A percentile compares a stretch with the other conserved stretches of the same genome.
Evolutionary conservation across 2,888 invertebrate species (phyloP).

Genomic region (Perdita meconis): DNA sequence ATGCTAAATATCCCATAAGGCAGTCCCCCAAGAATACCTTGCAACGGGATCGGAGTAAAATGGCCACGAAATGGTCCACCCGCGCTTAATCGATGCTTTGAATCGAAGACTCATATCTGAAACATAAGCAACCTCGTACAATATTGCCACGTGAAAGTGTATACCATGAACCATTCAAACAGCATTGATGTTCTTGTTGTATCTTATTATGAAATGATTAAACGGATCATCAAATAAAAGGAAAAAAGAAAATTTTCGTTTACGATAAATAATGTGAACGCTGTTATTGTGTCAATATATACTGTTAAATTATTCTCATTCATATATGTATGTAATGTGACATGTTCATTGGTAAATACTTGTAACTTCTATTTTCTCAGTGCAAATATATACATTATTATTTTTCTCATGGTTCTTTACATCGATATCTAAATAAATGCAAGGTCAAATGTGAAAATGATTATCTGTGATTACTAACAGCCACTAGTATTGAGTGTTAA

Average conservation of each 20-base stretch:
- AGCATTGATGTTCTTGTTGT: conserved; percentile 69
- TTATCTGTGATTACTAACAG: conserved; percentile 41
- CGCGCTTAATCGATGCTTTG: conserved; percentile 81
- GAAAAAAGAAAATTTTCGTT: conserved; percentile 34
- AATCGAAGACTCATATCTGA: conserved; percentile 83
- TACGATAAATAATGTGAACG: background rate
- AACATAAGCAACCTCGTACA: conserved; percentile 84
- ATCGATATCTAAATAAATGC: conserved; percentile 61
- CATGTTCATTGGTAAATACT: conserved; percentile 37
- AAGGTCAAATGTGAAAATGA: conserved; percentile 47
- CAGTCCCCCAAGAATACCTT: conserved; percentile 84
- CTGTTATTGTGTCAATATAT: conserved; percentile 24
- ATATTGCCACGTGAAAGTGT: conserved; percentile 73
- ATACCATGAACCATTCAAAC: conserved; percentile 73
- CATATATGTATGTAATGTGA: conserved; percentile 24
- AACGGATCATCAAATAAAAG: conserved; percentile 46
- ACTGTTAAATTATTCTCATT: conserved; percentile 40
- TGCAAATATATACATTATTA: conserved; percentile 64
- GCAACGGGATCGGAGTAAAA: conserved; percentile 83
- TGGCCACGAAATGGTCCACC: conserved; percentile 82
- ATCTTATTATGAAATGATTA: conserved; percentile 53
- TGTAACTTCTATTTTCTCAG: conserved; percentile 52
- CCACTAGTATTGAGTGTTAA: conserved; percentile 33
- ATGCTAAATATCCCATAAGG: conserved; percentile 82
- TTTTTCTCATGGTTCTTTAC: conserved; percentile 51